Conservation (phyloP, 1,140 invertebrate genomes). For the Leptinotarsa texana region DNA sequence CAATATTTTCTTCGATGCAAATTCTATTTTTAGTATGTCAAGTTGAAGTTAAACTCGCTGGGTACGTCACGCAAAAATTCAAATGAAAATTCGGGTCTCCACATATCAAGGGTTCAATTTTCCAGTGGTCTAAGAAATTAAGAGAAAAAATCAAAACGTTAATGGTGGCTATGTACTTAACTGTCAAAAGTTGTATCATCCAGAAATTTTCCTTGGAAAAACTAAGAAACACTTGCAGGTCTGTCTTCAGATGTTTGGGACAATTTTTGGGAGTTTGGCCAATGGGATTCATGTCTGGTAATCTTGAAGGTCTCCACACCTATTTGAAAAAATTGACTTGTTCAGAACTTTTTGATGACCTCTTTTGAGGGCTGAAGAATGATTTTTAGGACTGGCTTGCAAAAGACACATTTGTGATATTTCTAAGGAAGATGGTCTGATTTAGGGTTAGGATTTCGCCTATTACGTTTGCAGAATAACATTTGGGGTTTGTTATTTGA, state of each 20-base stretch:
- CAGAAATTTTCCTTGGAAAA: conserved; percentile 6
- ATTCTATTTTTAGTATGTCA: background rate
- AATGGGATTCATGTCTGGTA: too few relatives aligned
- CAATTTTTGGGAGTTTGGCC: too few relatives aligned
- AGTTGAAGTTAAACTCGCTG: background rate
- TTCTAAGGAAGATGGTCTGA: conserved; percentile 6
- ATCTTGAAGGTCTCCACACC: too few relatives aligned
- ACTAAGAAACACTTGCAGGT: background rate
- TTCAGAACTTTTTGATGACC: too few relatives aligned
- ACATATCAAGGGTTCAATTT: background rate
- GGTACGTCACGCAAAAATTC: background rate
- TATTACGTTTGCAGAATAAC: conserved; percentile 1
- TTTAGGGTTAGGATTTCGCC: background rate
- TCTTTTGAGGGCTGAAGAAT: too few relatives aligned
- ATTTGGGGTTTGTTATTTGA: conserved; percentile 7
- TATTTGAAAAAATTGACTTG: too few relatives aligned
- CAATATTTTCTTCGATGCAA: background rate
- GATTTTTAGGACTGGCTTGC: background rate
- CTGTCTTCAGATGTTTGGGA: too few relatives aligned
- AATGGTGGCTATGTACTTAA: conserved; percentile 6
- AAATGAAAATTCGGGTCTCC: background rate
- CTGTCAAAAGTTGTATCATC: conserved; percentile 8
- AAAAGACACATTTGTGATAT: conserved; percentile 3
- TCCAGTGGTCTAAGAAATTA: background rate
- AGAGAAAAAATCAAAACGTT: background rate